phyloP scores from a whole-genome alignment of 2,113 vertebrate species.

The Corythoichthys intestinalis region DNA sequence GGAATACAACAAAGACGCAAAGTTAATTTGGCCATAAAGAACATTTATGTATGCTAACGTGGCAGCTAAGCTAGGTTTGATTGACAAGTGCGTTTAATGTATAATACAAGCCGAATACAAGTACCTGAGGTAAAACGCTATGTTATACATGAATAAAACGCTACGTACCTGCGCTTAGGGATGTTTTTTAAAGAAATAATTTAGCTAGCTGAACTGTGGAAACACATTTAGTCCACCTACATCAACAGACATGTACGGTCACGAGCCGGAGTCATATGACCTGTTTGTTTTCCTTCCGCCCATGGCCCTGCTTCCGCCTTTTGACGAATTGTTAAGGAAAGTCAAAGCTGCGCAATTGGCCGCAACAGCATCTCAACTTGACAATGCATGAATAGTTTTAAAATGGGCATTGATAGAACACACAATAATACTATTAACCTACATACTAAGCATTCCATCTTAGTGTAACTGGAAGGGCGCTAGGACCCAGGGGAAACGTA shows the following conservation, averaged over 20 bases:
- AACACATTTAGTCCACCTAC: background rate
- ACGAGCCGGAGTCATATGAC: conserved; percentile 34
- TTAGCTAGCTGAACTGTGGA: background rate
- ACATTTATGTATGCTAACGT: background rate
- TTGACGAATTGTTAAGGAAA: background rate
- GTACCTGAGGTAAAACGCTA: background rate
- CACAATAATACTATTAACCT: too few relatives aligned
- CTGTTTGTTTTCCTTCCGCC: conserved; percentile 27
- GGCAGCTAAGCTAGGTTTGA: conserved; percentile 5
- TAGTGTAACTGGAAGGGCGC: too few relatives aligned
- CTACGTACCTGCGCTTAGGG: background rate
- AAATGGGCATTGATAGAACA: too few relatives aligned
- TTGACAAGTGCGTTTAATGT: background rate
- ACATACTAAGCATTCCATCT: too few relatives aligned
- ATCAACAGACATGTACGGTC: background rate
- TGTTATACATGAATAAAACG: background rate
- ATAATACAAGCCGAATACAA: background rate
- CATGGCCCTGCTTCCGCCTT: conserved; percentile 7
- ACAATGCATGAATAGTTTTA: too few relatives aligned
- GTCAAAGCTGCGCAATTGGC: background rate
- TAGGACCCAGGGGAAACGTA: too few relatives aligned
- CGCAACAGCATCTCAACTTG: background rate
- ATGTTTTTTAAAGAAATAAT: background rate
- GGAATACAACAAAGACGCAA: background rate
- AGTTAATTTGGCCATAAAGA: background rate